These are phyloP conservation scores for Arctopsyche grandis DNA, from an alignment of 1,140 invertebrate genomes.

Conservation along the genomic window DNA sequence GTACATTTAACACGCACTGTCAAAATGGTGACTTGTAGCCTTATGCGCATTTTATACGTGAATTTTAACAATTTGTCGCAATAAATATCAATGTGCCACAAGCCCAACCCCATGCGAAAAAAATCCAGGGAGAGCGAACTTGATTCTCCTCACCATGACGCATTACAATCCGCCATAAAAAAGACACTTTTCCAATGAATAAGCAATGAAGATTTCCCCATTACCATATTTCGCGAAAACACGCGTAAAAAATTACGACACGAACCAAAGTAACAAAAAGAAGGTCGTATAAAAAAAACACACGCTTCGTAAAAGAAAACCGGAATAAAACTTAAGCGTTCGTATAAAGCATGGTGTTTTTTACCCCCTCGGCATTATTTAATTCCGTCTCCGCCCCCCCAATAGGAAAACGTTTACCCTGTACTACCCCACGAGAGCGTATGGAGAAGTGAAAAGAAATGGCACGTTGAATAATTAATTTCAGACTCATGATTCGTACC, in stretches of 20 bases:
- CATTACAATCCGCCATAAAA: constrained; percentile 37
- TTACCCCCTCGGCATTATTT: constrained; percentile 50
- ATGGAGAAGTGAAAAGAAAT: constrained; percentile 53
- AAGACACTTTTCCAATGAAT: constrained; percentile 53
- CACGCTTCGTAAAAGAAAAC: background rate
- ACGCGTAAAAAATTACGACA: constrained; percentile 19
- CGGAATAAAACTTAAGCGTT: constrained; percentile 54
- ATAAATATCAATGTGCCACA: constrained; percentile 11
- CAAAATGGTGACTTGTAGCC: too few species aligned
- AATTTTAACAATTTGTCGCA: constrained; percentile 2
- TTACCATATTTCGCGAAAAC: constrained; percentile 49
- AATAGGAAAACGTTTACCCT: constrained; percentile 55
- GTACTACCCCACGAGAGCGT: constrained; percentile 35
- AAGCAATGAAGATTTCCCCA: constrained; percentile 53
- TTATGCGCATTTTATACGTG: background rate
- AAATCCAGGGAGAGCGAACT: background rate
- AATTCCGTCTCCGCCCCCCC: constrained; percentile 46
- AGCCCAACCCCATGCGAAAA: background rate
- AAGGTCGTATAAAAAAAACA: constrained; percentile 29
- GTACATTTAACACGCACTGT: too few species aligned
- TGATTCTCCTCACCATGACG: constrained; percentile 31
- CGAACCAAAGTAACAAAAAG: constrained; percentile 2
- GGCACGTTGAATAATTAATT: constrained; percentile 53
- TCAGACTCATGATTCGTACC: constrained; percentile 51
- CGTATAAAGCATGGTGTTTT: constrained; percentile 50